Conservation (phyloP, 2,113 vertebrate species). For the Phyllostomus discolor region DNA sequence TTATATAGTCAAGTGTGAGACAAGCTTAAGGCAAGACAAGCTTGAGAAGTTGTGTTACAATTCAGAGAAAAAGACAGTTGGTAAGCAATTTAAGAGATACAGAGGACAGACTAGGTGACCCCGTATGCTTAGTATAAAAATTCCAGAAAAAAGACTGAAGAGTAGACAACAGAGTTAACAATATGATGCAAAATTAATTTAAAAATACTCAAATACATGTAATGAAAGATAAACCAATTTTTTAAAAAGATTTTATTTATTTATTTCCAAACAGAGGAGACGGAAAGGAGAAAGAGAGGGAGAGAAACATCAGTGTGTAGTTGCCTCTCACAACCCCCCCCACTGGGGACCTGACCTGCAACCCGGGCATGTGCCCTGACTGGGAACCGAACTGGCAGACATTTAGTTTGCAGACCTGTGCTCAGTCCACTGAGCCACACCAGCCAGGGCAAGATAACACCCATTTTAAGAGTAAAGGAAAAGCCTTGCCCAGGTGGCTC, state of each 20-base stretch:
- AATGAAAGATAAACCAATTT: neutral
- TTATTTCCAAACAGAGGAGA: too few species aligned
- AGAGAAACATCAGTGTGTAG: too few species aligned
- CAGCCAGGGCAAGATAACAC: too few species aligned
- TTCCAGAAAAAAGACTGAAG: neutral
- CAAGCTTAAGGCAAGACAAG: conserved; percentile 36
- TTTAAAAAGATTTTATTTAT: neutral
- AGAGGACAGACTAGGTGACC: neutral
- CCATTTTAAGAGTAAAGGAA: neutral
- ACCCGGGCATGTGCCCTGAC: too few species aligned
- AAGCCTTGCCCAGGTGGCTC: too few species aligned
- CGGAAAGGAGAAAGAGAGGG: too few species aligned
- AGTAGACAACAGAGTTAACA: neutral
- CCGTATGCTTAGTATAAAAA: neutral
- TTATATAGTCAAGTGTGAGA: conserved; percentile 21
- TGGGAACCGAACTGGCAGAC: too few species aligned
- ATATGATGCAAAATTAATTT: neutral
- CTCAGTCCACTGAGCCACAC: too few species aligned
- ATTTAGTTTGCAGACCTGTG: too few species aligned
- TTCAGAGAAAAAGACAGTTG: conserved; percentile 41
- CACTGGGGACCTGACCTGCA: too few species aligned
- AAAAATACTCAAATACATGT: neutral
- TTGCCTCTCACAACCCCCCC: too few species aligned
- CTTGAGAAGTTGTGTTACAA: conserved; percentile 21
- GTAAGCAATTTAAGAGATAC: neutral